Conservation (phyloP, 2,113 vertebrate genomes). For the Urocitellus parryii region DNA sequence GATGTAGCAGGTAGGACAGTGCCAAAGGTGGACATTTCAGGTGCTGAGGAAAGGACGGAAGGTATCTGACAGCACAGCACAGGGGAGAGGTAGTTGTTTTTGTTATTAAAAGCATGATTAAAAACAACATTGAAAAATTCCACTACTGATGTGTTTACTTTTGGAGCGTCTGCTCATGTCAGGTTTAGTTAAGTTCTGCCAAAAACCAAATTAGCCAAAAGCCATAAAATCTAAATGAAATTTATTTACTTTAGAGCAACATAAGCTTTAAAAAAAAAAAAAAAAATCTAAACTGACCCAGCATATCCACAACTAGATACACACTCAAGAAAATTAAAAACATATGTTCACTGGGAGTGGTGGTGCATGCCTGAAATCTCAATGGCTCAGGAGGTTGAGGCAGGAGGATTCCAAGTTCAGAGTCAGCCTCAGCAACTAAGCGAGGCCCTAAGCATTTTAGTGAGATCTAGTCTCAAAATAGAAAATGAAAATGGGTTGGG, state of each 20-base stretch:
- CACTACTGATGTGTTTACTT: neutral
- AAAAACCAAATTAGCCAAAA: neutral
- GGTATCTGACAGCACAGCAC: accelerated
- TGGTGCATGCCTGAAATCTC: too few relatives aligned
- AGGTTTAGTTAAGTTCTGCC: neutral
- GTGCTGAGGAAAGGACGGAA: neutral
- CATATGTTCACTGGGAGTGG: neutral
- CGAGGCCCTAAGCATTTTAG: too few relatives aligned
- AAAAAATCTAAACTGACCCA: neutral
- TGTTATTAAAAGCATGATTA: neutral
- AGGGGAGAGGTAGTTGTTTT: neutral
- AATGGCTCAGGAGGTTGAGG: too few relatives aligned
- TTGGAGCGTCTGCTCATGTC: neutral
- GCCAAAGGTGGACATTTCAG: accelerated
- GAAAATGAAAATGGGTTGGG: too few relatives aligned
- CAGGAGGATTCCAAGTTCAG: too few relatives aligned
- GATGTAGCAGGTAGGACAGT: accelerated
- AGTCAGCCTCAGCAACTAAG: too few relatives aligned
- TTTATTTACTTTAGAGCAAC: neutral
- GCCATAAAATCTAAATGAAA: neutral
- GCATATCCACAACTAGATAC: neutral
- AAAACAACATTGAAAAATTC: too few relatives aligned
- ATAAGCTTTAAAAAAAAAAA: neutral
- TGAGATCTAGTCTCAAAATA: too few relatives aligned
- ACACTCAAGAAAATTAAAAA: neutral